These are phyloP conservation scores for Spinus pinus DNA, from an alignment of 2,797 vertebrate genomes.

Conservation along the genomic window DNA sequence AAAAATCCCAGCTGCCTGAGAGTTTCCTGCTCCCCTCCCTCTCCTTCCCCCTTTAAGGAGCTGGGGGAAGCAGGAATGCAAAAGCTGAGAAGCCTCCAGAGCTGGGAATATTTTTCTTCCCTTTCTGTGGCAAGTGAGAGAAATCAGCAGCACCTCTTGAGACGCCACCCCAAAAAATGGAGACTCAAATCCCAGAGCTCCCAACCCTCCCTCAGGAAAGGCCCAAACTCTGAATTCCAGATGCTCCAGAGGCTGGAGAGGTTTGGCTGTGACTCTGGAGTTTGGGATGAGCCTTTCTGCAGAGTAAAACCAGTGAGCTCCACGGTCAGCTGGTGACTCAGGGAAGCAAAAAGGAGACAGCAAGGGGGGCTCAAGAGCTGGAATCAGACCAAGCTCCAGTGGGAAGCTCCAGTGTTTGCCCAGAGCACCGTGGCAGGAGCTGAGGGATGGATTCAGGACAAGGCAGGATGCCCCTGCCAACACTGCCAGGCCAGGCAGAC, in stretches of 20 bases:
- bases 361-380: not conserved
- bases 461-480: not conserved
- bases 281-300: not conserved
- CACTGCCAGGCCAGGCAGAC: not conserved
- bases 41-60: not conserved
- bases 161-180: not conserved
- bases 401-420: not conserved
- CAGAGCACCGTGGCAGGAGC: not conserved
- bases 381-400: not conserved
- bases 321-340: not conserved
- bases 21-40: not conserved
- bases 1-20: slow-evolving; percentile 35
- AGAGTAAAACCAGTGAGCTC: not conserved
- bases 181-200: not conserved
- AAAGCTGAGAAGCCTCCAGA: not conserved
- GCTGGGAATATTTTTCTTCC: not conserved
- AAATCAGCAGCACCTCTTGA: not conserved
- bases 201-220: not conserved
- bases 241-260: not conserved
- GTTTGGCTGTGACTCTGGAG: not conserved
- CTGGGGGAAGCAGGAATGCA: not conserved
- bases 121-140: not conserved
- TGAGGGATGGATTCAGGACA: not conserved
- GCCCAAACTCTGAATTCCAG: not conserved
- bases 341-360: not conserved